Percentiles rank a stretch among this genome's conserved stretches.
Evolutionary conservation across 2,888 invertebrate genomes (phyloP).

Genomic region (Apeira syringaria): DNA sequence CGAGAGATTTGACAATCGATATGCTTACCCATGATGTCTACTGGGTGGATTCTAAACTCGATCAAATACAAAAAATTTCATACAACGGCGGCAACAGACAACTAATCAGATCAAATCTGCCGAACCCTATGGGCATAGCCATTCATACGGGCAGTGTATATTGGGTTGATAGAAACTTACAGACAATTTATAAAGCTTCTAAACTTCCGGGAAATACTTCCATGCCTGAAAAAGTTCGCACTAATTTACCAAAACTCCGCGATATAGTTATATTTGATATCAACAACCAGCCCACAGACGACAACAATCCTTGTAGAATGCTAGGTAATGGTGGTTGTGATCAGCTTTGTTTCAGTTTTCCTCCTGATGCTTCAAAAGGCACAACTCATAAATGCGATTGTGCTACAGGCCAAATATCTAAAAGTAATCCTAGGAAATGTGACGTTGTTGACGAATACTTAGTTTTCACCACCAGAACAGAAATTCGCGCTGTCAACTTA

Average conservation of each 20-base stretch:
- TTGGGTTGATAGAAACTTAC: slow-evolving; percentile 97
- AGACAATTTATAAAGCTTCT: slow-evolving; percentile 91
- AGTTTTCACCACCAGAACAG: slow-evolving; percentile 96
- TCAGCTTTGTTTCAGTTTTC: slow-evolving; percentile 97
- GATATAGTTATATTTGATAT: slow-evolving; percentile 96
- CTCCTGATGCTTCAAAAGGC: slow-evolving; percentile 84
- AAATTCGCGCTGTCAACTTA: slow-evolving; percentile 95
- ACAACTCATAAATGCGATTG: slow-evolving; percentile 93
- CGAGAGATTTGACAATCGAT: slow-evolving; percentile 95
- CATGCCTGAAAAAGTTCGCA: slow-evolving; percentile 88
- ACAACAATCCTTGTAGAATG: slow-evolving; percentile 91
- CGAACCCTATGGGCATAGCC: slow-evolving; percentile 97
- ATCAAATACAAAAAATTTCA: slow-evolving; percentile 96
- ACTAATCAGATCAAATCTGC: slow-evolving; percentile 92
- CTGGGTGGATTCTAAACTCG: slow-evolving; percentile 98
- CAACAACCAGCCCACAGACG: slow-evolving; percentile 93
- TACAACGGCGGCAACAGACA: slow-evolving; percentile 92
- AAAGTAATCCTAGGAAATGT: slow-evolving; percentile 88
- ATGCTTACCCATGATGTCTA: slow-evolving; percentile 97
- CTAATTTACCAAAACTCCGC: slow-evolving; percentile 92
- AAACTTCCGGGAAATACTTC: slow-evolving; percentile 89
- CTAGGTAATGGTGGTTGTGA: slow-evolving; percentile 93
- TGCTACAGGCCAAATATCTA: slow-evolving; percentile 91
- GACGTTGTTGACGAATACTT: slow-evolving; percentile 94
- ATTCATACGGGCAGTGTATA: slow-evolving; percentile 93